Evolutionary conservation across 2,888 invertebrate species (phyloP).

Genomic region (Cosmopolites sordidus): DNA sequence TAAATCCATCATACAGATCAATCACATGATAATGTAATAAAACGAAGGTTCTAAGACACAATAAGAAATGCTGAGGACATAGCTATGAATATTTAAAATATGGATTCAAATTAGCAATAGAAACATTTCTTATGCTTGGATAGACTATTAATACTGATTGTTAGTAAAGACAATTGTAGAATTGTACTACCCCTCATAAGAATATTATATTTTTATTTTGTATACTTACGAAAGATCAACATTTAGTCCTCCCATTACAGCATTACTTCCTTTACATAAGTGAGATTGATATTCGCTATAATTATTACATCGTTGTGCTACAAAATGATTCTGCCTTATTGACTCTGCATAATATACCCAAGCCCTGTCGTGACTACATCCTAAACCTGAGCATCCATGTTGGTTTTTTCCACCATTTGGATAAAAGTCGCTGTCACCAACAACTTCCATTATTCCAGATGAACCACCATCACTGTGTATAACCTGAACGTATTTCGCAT

Average conservation of each 20-base stretch:
- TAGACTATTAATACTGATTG: too few species aligned
- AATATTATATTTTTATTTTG: too few species aligned
- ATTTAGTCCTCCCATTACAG: constrained; percentile 16
- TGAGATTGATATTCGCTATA: constrained; percentile 5
- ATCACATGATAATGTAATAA: too few species aligned
- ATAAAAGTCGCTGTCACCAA: constrained; percentile 10
- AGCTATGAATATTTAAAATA: too few species aligned
- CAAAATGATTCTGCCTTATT: constrained; percentile 13
- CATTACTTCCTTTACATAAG: neutral
- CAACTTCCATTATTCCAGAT: neutral
- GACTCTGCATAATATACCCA: constrained; percentile 25
- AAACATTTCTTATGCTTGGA: too few species aligned
- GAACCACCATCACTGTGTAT: constrained; percentile 8
- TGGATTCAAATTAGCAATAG: too few species aligned
- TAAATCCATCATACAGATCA: too few species aligned
- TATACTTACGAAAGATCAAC: constrained; percentile 5
- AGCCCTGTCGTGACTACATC: constrained; percentile 24
- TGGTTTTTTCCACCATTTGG: constrained; percentile 7
- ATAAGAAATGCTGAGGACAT: too few species aligned
- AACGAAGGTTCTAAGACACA: too few species aligned
- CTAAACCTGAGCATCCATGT: constrained; percentile 7
- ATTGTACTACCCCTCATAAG: too few species aligned
- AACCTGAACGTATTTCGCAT: constrained; percentile 6
- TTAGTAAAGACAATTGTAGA: too few species aligned
- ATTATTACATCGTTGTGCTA: constrained; percentile 8